These are phyloP conservation scores for Allobates femoralis DNA, from an alignment of 2,797 vertebrate species.

Conservation along the genomic window DNA sequence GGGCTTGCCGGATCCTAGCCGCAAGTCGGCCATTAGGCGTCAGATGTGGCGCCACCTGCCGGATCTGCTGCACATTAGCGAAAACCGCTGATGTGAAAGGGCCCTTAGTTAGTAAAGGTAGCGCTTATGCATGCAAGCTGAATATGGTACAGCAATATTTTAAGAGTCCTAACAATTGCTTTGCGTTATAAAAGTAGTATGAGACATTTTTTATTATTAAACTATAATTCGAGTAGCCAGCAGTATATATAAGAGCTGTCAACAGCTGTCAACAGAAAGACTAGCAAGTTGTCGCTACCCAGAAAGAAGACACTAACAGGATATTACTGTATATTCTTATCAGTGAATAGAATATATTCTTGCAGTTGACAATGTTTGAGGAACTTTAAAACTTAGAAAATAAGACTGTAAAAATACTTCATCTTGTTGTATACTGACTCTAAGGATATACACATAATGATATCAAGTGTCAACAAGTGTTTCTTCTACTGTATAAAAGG, in stretches of 20 bases:
- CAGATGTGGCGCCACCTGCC: too few relatives aligned
- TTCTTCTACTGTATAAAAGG: neutral
- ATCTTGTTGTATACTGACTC: neutral
- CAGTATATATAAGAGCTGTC: neutral
- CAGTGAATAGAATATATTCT: neutral
- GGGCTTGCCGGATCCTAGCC: too few relatives aligned
- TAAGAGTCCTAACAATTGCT: neutral
- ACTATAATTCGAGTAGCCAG: neutral
- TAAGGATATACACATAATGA: conserved; percentile 2
- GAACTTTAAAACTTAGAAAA: neutral
- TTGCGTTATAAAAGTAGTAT: neutral
- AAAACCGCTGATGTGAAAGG: too few relatives aligned
- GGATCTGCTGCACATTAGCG: too few relatives aligned
- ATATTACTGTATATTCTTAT: neutral
- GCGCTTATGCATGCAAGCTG: neutral
- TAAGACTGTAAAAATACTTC: neutral
- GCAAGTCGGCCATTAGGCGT: too few relatives aligned
- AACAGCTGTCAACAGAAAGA: conserved; percentile 7
- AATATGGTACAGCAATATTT: neutral
- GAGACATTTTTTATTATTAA: neutral
- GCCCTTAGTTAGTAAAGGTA: neutral
- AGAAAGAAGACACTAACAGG: neutral
- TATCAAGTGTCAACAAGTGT: neutral
- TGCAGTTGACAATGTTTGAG: neutral
- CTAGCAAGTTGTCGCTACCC: neutral